A percentile compares a stretch with the other conserved stretches of the same genome.
phyloP scores from a whole-genome alignment of 2,113 vertebrate species.

The Ptilonorhynchus violaceus region DNA sequence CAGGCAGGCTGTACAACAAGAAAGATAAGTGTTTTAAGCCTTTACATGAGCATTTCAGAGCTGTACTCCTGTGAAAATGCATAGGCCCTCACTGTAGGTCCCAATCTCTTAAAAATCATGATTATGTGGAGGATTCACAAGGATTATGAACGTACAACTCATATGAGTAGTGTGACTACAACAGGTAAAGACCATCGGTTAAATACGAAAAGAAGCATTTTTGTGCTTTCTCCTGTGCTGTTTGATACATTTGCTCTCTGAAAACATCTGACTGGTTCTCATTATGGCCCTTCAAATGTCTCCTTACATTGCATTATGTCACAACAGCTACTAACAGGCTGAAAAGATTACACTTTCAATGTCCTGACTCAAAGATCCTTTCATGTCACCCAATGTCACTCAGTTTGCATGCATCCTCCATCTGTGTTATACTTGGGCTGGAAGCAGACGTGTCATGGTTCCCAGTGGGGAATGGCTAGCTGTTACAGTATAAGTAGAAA shows the following conservation, averaged over 20 bases:
- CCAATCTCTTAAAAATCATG: neutral
- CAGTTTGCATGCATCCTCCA: neutral
- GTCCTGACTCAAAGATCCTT: neutral
- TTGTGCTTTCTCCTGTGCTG: neutral
- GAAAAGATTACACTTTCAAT: neutral
- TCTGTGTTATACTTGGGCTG: neutral
- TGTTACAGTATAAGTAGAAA: neutral
- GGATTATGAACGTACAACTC: neutral
- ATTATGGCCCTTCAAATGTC: neutral
- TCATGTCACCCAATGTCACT: neutral
- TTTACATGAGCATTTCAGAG: neutral
- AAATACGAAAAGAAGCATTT: neutral
- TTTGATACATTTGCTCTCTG: fast-evolving
- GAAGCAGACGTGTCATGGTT: neutral
- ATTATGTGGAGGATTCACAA: neutral
- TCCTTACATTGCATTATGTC: neutral
- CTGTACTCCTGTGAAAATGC: neutral
- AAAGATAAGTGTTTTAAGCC: neutral
- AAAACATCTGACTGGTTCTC: neutral
- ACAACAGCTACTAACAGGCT: neutral
- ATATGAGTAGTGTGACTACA: neutral
- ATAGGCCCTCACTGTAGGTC: neutral
- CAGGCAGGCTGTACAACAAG: neutral
- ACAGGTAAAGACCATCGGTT: neutral
- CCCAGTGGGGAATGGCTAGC: neutral